Base-by-base conservation (phyloP, 2,888 invertebrate genomes). In the Amorpha juglandis region DNA sequence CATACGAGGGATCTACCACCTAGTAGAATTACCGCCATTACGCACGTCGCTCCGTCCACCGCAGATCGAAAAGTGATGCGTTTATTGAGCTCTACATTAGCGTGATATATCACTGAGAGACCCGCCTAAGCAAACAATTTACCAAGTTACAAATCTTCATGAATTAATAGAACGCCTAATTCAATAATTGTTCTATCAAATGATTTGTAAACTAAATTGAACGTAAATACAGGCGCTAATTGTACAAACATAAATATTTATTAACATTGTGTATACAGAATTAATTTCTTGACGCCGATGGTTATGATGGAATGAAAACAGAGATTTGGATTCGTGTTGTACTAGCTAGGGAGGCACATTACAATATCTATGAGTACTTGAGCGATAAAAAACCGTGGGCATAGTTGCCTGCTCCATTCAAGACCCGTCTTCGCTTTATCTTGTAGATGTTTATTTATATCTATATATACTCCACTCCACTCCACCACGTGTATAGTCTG, bases 221-320 rank as follows among this genome's bases (percentile, higher is more conserved):
- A 47, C 12, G 9, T 12, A 47, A 48, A 33, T 27, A 47, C 27
- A 27, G 27, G 4, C 27, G n/a, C 3, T 27, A 35, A 21, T 64
- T 48, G 47, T 48, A 14, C 35, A 55, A 64, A 64, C 47, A 9
- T 21, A 42, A 64, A 45, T 45, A 42, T 33, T 45, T 16, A 35
- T 2, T 35, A 55, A 58, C 48, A 35, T 47, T 55, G 47, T 35
- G 42, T 64, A 48, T 58, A 58, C 64, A 21, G 19, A 14, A 58
- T 64, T 64, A 58, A 58, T 58, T 64, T 19, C 52, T 53, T 21
- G 45, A 55, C 45, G 55, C 9, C 12, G 53, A 4, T 55, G 45
- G 68, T 69, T 72, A 69, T 66, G 75, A 79, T 79, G 69, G 70
- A 79, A 79, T 58, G 71, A 69, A 74, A 79, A 78, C 77, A 77